Evolutionary conservation across 1,140 invertebrate genomes (phyloP).

Genomic region (Bombus confusus): DNA sequence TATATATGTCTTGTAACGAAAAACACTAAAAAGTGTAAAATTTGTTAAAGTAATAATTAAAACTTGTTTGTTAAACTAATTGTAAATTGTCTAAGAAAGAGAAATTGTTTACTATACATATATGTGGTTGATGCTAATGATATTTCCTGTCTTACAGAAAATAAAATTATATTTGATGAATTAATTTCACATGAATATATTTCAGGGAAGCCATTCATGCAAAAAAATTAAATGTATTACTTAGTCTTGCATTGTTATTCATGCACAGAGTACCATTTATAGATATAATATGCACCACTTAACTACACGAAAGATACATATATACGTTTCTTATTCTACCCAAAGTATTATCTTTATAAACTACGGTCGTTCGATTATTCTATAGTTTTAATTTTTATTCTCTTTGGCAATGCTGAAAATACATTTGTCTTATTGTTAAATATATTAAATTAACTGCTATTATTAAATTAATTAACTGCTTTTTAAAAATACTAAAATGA

Average conservation of each 20-base stretch:
- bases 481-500: conserved; percentile 1
- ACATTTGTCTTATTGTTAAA: background rate
- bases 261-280: conserved; percentile 23
- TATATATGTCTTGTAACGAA: no score
- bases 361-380: background rate
- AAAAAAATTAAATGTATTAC: conserved; percentile 77
- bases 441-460: background rate
- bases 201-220: conserved; percentile 88
- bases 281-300: conserved; percentile 10
- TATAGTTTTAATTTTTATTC: conserved; percentile 14
- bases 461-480: background rate
- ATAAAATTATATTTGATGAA: conserved; percentile 87
- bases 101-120: conserved; percentile 78
- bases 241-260: conserved; percentile 43
- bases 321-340: background rate
- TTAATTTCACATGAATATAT: conserved; percentile 90
- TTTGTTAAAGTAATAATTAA: no score
- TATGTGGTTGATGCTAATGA: conserved; percentile 95
- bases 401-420: background rate
- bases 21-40: no score
- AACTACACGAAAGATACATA: background rate
- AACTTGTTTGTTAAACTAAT: no score
- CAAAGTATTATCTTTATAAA: background rate
- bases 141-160: conserved; percentile 88
- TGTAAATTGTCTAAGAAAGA: no score